Evolutionary conservation across 2,888 invertebrate species (phyloP).

Genomic region (Auanema freiburgensis): DNA sequence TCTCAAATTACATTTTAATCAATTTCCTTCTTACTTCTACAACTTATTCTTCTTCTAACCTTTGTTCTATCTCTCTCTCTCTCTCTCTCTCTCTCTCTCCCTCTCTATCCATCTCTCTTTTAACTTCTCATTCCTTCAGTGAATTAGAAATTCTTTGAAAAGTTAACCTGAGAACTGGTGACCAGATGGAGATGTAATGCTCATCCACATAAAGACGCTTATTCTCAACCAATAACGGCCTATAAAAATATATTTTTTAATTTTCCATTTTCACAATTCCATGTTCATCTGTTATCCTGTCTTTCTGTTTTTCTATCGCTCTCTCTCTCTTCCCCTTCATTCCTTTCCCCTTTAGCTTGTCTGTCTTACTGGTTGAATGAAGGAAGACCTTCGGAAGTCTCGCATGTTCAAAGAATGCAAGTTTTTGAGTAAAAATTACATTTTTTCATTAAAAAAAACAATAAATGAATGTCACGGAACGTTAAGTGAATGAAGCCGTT

Average conservation of each 20-base stretch:
- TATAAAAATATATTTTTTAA: slow-evolving; percentile 7
- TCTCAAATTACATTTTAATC: too few relatives aligned
- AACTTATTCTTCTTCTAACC: not conserved
- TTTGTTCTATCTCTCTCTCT: not conserved
- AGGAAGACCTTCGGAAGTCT: too few relatives aligned
- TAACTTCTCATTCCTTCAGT: slow-evolving; percentile 1
- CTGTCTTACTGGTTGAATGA: too few relatives aligned
- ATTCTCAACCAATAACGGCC: slow-evolving; percentile 60
- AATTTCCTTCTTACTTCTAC: not conserved
- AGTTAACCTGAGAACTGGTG: slow-evolving; percentile 50
- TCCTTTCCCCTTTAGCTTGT: too few relatives aligned
- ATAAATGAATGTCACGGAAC: not conserved
- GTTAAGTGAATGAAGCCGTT: not conserved
- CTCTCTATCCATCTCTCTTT: slow-evolving; percentile 3
- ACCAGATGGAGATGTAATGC: slow-evolving; percentile 60
- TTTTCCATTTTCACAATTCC: too few relatives aligned
- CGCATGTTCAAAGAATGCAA: too few relatives aligned
- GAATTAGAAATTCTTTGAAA: slow-evolving; percentile 6
- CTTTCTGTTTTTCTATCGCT: too few relatives aligned
- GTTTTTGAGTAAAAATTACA: slow-evolving; percentile 9
- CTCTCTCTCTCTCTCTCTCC: too few relatives aligned
- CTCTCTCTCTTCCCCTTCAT: too few relatives aligned
- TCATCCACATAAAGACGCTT: slow-evolving; percentile 63
- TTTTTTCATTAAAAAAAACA: not conserved
- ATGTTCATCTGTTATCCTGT: too few relatives aligned